Base-by-base conservation (phyloP, 2,888 invertebrate species). In the Plutella xylostella region DNA sequence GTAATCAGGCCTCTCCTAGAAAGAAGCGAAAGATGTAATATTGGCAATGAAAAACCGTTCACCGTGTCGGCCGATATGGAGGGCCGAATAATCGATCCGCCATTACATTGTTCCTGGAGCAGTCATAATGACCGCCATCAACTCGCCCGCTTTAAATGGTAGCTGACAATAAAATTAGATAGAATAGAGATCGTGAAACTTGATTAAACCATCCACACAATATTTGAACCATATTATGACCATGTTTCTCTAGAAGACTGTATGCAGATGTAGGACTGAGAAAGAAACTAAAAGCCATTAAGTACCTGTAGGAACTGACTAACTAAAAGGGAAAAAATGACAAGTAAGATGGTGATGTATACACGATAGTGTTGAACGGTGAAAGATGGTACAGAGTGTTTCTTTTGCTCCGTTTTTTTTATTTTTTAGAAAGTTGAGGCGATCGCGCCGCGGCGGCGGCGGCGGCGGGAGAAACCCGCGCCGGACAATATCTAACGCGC, bases 341-440 rank as follows among this genome's bases (percentile, higher is more conserved):
- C 60, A 62, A 45, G 30, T 17, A 30, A 41, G 47, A 44, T 41
- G 15, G 40, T 22, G 44, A 47, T 44, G 47, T 47, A 47, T 43
- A 42, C 42, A 31, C 31, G 42, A 42, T 42, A 42, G 42, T 20
- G 31, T 17, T 20, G 15, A 39, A n/a, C 42, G 74, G 80, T 80
- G 79, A 83, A 79, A 82, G 82, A 82, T 71, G 70, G 68, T 68
- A 72, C 74, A 68, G 72, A 75, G 72, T 69, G 61, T 72, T 72
- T 78, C 74, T 78, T 78, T 79, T 76, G 72, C 72, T 75, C 68
- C 70, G 68, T 59, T 71, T 70, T 73, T 72, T 70, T 68, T 71
- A 68, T 73, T 77, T 78, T 82, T 83, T 83, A 83, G 83, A 83
- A 83, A 83, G 83, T 82, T 72, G 66, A 69, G 75, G 72, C 70